Evolutionary conservation across 2,888 invertebrate species (phyloP).

Genomic region (Himalopsyche kuldschensis): DNA sequence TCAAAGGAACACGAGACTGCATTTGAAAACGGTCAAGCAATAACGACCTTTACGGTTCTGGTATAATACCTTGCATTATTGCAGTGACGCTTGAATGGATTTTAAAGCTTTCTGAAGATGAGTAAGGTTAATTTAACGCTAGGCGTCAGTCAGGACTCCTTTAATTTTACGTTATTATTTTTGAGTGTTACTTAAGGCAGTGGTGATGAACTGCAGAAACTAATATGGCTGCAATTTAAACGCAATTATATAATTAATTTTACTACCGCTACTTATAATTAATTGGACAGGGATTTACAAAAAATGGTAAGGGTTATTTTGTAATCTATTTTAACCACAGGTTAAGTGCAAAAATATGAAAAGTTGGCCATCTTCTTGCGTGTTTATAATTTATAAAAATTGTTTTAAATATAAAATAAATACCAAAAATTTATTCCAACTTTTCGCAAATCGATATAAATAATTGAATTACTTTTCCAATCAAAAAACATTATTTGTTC

Average conservation of each 20-base stretch:
- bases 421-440: too few species aligned
- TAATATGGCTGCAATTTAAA: background rate
- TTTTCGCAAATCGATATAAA: too few species aligned
- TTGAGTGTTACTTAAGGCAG: constrained; percentile 22
- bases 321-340: too few species aligned
- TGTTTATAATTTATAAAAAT: too few species aligned
- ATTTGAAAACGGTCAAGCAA: background rate
- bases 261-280: too few species aligned
- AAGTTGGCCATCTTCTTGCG: too few species aligned
- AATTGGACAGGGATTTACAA: too few species aligned
- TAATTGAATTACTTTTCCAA: too few species aligned
- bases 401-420: too few species aligned
- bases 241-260: background rate
- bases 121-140: background rate
- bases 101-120: background rate
- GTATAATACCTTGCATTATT: background rate
- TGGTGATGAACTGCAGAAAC: background rate
- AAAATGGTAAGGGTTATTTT: too few species aligned
- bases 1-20: background rate
- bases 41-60: background rate
- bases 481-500: too few species aligned
- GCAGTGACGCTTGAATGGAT: background rate
- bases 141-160: constrained; percentile 22
- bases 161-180: constrained; percentile 25
- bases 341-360: too few species aligned